Percentiles rank a stretch among this genome's conserved stretches.
These are phyloP conservation scores for Drosophila affinis DNA, from an alignment of 2,888 invertebrate species.

Conservation along the genomic window DNA sequence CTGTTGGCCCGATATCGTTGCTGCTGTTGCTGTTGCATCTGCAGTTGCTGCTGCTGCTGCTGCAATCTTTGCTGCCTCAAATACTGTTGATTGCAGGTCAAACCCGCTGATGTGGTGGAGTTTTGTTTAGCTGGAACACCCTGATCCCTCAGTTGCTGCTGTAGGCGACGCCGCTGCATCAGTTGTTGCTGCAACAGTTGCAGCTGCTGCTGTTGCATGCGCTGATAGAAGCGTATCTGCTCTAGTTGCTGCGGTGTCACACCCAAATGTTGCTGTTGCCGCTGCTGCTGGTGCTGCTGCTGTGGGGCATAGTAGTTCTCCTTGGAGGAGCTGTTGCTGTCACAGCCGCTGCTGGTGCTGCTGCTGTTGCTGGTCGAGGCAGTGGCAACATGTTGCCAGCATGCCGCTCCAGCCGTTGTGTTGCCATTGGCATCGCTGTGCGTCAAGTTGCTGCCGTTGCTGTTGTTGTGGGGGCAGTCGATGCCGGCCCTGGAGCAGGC, in stretches of 20 bases:
- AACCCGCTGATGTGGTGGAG: slow-evolving; percentile 40
- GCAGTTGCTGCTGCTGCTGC: slow-evolving; percentile 59
- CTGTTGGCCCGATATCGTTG: slow-evolving; percentile 24
- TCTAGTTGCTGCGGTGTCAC: slow-evolving; percentile 86
- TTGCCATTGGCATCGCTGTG: slow-evolving; percentile 57
- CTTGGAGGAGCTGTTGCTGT: slow-evolving; percentile 80
- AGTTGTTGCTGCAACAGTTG: slow-evolving; percentile 82
- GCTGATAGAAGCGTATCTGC: slow-evolving; percentile 84
- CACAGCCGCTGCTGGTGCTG: slow-evolving; percentile 81
- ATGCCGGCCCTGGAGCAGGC: slow-evolving; percentile 58
- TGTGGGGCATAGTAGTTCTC: slow-evolving; percentile 78
- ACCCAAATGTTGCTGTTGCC: slow-evolving; percentile 72
- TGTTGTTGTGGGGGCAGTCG: slow-evolving; percentile 50
- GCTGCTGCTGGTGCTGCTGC: slow-evolving; percentile 69
- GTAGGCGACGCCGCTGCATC: slow-evolving; percentile 83
- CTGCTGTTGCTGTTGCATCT: slow-evolving; percentile 30
- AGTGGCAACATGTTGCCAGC: slow-evolving; percentile 74
- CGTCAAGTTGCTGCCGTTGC: slow-evolving; percentile 35
- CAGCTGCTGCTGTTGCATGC: slow-evolving; percentile 83
- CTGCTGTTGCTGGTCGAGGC: slow-evolving; percentile 60
- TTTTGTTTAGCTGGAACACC: slow-evolving; percentile 60
- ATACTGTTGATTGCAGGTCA: slow-evolving; percentile 80
- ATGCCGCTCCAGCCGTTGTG: slow-evolving; percentile 24
- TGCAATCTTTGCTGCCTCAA: slow-evolving; percentile 70
- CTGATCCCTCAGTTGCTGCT: slow-evolving; percentile 80